These are phyloP conservation scores for Manacus vitellinus DNA, from an alignment of 2,113 vertebrate genomes.

Conservation along the genomic window DNA sequence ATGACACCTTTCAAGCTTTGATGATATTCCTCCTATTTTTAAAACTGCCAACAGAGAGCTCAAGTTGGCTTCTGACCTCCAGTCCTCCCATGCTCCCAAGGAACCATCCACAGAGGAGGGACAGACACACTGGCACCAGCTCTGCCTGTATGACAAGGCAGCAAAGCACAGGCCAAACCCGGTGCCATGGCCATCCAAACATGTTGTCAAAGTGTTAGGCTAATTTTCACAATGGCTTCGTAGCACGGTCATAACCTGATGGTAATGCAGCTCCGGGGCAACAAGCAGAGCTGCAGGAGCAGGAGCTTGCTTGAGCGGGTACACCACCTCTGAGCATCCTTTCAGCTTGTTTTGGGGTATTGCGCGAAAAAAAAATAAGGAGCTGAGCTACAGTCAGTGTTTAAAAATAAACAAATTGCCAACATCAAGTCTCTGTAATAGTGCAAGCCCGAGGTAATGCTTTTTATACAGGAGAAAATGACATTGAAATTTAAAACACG, in stretches of 20 bases:
- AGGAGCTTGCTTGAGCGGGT: background rate
- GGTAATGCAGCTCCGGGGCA: background rate
- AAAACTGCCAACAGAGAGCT: background rate
- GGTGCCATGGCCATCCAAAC: background rate
- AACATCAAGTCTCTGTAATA: background rate
- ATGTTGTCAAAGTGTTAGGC: background rate
- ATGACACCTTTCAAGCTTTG: background rate
- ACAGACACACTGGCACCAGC: accelerated
- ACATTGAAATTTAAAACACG: background rate
- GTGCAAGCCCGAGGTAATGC: background rate
- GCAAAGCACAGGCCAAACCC: background rate
- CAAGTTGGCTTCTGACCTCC: background rate
- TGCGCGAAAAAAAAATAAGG: background rate
- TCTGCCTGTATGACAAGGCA: background rate
- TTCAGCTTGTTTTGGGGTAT: background rate
- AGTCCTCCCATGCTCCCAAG: accelerated
- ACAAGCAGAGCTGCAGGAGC: background rate
- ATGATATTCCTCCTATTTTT: background rate
- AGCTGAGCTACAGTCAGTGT: background rate
- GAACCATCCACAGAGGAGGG: background rate
- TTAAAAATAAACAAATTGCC: slow-evolving; percentile 7
- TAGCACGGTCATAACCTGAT: background rate
- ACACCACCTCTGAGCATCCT: background rate
- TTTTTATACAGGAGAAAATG: background rate
- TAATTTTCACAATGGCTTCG: accelerated